Evolutionary conservation across 2,113 vertebrate genomes (phyloP).

Genomic region (Notarius lentiginosus): DNA sequence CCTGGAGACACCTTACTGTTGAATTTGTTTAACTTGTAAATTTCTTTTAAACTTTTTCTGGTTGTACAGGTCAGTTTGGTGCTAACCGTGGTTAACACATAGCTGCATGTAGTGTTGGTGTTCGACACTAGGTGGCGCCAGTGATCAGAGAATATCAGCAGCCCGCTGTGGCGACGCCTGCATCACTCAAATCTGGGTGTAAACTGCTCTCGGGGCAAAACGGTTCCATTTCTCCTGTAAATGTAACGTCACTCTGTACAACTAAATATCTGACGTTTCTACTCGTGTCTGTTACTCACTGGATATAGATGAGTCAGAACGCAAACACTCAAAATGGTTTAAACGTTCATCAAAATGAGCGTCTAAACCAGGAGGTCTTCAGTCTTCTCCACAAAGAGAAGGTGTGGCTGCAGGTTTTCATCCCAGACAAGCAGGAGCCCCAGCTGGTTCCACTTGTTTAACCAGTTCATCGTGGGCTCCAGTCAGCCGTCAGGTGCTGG

Average conservation of each 20-base stretch:
- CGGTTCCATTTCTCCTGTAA: too few relatives aligned
- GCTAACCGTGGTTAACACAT: background rate
- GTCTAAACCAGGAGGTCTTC: background rate
- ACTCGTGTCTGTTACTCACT: background rate
- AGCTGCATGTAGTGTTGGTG: background rate
- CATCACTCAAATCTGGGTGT: background rate
- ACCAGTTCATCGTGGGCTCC: too few relatives aligned
- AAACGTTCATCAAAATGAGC: background rate
- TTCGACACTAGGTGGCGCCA: slow-evolving; percentile 35
- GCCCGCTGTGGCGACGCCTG: background rate
- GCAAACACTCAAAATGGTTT: background rate
- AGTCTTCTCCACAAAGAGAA: too few relatives aligned
- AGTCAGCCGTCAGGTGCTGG: too few relatives aligned
- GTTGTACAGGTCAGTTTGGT: slow-evolving; percentile 11
- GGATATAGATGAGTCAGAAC: background rate
- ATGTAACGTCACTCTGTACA: background rate
- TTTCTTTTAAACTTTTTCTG: background rate
- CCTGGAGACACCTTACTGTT: background rate
- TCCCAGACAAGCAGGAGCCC: too few relatives aligned
- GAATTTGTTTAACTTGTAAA: background rate
- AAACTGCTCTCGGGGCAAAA: background rate
- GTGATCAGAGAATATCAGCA: background rate
- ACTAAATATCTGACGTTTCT: background rate
- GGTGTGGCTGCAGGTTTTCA: too few relatives aligned
- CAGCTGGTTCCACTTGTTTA: too few relatives aligned